Evolutionary conservation across 1,140 invertebrate species (phyloP).

Genomic region (Brachionus paranguensis): DNA sequence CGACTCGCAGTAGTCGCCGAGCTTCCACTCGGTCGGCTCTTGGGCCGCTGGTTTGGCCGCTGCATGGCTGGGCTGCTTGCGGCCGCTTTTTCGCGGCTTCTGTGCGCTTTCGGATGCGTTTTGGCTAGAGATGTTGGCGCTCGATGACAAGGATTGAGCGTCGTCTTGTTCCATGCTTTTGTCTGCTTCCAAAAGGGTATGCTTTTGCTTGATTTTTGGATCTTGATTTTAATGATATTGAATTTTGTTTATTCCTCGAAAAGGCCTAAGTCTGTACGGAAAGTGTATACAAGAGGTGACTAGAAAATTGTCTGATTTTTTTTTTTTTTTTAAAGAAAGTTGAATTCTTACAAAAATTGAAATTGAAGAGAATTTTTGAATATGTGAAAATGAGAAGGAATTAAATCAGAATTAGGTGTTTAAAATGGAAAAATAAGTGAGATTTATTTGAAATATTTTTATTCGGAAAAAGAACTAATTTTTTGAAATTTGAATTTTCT

Average conservation of each 20-base stretch:
- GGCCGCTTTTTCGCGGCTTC: neutral
- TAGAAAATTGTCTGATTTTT: no score
- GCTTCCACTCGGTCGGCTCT: neutral
- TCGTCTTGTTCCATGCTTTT: neutral
- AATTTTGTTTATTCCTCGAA: neutral
- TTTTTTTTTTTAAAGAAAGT: no score
- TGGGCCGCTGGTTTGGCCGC: neutral
- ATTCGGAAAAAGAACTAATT: no score
- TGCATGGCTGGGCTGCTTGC: neutral
- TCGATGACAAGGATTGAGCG: neutral
- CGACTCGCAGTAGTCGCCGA: neutral
- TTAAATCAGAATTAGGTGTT: no score
- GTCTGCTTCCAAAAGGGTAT: neutral
- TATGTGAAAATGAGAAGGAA: no score
- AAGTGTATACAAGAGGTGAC: no score
- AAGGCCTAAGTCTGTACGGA: neutral
- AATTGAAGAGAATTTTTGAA: no score
- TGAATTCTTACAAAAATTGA: no score
- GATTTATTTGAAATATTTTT: no score
- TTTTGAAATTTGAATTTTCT: no score
- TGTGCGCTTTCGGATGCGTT: no score
- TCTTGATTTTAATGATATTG: neutral
- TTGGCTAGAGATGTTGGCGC: neutral
- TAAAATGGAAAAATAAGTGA: no score
- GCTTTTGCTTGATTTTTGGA: neutral